Conservation (phyloP, 2,797 vertebrate genomes). For the Morus bassanus region DNA sequence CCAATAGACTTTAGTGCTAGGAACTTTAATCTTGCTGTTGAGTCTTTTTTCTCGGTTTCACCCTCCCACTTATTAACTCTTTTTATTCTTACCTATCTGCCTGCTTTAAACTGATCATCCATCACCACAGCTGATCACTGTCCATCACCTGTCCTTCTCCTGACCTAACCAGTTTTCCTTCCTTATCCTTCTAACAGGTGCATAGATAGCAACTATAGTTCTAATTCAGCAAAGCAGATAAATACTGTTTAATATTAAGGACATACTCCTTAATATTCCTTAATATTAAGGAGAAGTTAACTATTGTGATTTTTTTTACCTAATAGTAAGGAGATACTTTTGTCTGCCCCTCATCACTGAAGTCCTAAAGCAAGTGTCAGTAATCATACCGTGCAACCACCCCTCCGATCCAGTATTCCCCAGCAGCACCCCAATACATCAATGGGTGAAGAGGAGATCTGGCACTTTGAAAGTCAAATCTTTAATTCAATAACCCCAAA, state of each 20-base stretch:
- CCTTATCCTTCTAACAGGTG: background rate
- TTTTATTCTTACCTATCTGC: background rate
- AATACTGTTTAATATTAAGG: background rate
- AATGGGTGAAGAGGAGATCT: background rate
- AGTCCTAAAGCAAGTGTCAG: background rate
- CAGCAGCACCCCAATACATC: rapidly evolving
- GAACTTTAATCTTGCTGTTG: background rate
- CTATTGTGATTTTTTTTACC: background rate
- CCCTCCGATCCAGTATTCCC: rapidly evolving
- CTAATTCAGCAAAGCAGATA: background rate
- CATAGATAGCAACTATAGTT: background rate
- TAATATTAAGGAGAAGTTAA: background rate
- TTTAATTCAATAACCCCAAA: background rate
- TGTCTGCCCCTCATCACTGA: background rate
- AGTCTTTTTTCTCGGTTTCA: background rate
- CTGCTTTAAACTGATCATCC: background rate
- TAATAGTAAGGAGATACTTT: background rate
- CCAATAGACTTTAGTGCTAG: background rate
- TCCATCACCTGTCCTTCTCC: background rate
- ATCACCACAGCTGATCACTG: background rate
- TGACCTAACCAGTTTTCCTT: background rate
- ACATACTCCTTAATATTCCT: background rate
- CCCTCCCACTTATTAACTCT: background rate
- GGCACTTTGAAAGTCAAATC: background rate
- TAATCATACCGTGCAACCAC: background rate